Percentiles rank a stretch among this genome's conserved stretches.
phyloP scores from a whole-genome alignment of 2,888 invertebrate species.

The Malacosoma neustria region DNA sequence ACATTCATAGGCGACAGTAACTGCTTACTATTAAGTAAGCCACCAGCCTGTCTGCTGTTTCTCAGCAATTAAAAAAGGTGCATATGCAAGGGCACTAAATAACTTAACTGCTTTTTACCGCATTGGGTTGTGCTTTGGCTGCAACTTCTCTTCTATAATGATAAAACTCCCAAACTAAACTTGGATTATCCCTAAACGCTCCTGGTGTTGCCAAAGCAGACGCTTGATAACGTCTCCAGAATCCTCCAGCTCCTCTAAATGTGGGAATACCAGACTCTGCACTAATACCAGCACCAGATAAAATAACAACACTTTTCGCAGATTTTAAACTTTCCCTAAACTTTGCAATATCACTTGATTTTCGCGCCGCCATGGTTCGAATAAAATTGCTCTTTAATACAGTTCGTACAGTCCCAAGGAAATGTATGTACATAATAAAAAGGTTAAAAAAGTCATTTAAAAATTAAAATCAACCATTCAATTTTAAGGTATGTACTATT shows the following conservation, averaged over 20 bases:
- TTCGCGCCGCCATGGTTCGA: conserved; percentile 13
- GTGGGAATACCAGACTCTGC: conserved; percentile 92
- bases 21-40: too few species aligned
- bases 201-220: conserved; percentile 79
- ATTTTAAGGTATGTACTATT: too few species aligned
- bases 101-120: too few species aligned
- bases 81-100: too few species aligned
- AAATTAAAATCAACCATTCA: too few species aligned
- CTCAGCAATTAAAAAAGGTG: too few species aligned
- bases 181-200: conserved; percentile 82
- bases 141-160: conserved; percentile 89
- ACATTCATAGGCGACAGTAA: too few species aligned
- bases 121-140: conserved; percentile 80
- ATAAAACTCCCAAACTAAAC: conserved; percentile 93
- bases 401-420: conserved; percentile 17
- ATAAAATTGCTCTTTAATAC: conserved; percentile 5
- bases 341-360: conserved; percentile 51
- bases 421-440: conserved; percentile 28
- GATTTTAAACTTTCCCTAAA: conserved; percentile 75
- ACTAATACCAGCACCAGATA: conserved; percentile 87
- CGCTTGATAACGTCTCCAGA: conserved; percentile 86
- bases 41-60: too few species aligned
- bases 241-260: conserved; percentile 87
- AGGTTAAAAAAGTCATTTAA: conserved; percentile 1
- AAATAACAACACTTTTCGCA: conserved; percentile 78